A percentile compares a stretch with the other conserved stretches of the same genome.
These are phyloP conservation scores for Pampus argenteus DNA, from an alignment of 2,797 vertebrate species.

Conservation along the genomic window DNA sequence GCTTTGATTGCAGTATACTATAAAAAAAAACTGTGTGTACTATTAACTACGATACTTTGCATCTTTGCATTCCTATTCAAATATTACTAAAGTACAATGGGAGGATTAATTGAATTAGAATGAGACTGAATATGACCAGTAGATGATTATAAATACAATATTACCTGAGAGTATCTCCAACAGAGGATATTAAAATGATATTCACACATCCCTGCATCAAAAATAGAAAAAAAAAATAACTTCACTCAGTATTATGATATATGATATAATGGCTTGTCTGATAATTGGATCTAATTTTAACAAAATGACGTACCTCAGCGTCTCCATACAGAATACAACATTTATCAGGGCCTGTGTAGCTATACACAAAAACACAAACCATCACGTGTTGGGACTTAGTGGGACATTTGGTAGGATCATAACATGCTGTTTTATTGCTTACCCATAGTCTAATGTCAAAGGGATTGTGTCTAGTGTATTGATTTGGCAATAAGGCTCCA, in stretches of 20 bases:
- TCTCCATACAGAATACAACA: constrained; percentile 87
- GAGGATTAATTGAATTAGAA: constrained; percentile 3
- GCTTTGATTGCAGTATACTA: neutral
- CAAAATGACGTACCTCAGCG: constrained; percentile 78
- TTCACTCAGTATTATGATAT: constrained; percentile 26
- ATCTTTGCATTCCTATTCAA: neutral
- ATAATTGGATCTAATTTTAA: constrained; percentile 26
- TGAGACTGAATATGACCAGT: neutral
- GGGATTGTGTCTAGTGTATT: constrained; percentile 83
- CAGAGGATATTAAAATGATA: constrained; percentile 83
- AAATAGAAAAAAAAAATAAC: constrained; percentile 59
- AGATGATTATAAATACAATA: constrained; percentile 38
- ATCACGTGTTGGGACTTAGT: neutral
- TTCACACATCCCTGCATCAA: constrained; percentile 84
- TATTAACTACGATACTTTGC: neutral
- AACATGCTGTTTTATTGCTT: constrained; percentile 39
- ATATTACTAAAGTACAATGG: constrained; percentile 4
- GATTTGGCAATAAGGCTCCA: constrained; percentile 87
- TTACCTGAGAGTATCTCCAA: constrained; percentile 86
- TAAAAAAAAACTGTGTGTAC: neutral
- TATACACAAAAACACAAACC: constrained; percentile 41
- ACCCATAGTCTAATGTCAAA: constrained; percentile 86
- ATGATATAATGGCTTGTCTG: constrained; percentile 33
- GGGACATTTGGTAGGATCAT: neutral
- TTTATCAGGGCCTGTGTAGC: constrained; percentile 81